Conservation (phyloP, 2,888 invertebrate genomes). For the Heliconius ethilla region DNA sequence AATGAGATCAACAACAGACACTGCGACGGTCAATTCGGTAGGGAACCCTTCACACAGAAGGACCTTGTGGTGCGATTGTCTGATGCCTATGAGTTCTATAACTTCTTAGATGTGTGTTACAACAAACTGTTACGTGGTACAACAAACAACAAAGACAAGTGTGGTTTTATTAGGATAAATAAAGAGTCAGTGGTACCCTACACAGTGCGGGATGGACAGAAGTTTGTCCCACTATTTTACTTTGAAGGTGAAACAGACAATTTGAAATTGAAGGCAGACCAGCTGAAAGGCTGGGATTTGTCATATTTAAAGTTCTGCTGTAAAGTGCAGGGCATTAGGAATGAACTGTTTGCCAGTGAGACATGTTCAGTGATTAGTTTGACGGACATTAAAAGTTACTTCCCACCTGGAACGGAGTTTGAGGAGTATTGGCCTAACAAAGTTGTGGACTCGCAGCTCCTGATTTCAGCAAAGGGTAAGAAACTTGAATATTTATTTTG, state of each 20-base stretch:
- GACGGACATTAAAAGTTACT: conserved; percentile 94
- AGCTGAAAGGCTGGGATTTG: conserved; percentile 94
- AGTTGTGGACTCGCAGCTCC: conserved; percentile 90
- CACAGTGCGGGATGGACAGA: conserved; percentile 90
- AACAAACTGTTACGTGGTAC: conserved; percentile 89
- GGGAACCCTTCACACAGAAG: conserved; percentile 92
- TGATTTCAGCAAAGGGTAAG: conserved; percentile 86
- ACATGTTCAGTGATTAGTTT: conserved; percentile 95
- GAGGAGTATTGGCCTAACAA: conserved; percentile 97
- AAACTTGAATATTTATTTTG: conserved; percentile 19
- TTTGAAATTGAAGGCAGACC: conserved; percentile 92
- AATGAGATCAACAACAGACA: conserved; percentile 96
- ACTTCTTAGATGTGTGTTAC: conserved; percentile 94
- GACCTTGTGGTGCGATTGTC: conserved; percentile 94
- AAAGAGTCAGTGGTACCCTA: conserved; percentile 97
- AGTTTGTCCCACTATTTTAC: conserved; percentile 95
- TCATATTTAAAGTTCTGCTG: conserved; percentile 97
- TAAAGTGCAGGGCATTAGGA: conserved; percentile 95
- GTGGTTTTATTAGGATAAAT: conserved; percentile 95
- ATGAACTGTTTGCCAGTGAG: conserved; percentile 94
- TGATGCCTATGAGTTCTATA: conserved; percentile 95
- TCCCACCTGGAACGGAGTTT: conserved; percentile 93
- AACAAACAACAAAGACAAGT: conserved; percentile 88
- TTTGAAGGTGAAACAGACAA: conserved; percentile 95
- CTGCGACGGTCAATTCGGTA: conserved; percentile 94